These are phyloP conservation scores for Pararge aegeria DNA, from an alignment of 1,140 invertebrate genomes.

Conservation along the genomic window DNA sequence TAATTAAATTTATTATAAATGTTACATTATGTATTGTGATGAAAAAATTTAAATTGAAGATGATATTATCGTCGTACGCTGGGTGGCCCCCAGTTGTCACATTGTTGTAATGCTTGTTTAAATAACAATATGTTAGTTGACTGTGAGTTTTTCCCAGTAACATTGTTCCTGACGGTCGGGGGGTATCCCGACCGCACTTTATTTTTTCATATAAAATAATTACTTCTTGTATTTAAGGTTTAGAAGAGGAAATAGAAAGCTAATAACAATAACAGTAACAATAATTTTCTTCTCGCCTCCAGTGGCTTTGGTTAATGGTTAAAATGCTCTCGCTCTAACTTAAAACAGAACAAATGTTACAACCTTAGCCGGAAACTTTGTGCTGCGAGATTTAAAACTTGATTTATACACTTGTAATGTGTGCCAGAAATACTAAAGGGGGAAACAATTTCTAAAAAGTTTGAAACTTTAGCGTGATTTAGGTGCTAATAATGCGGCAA, in stretches of 20 bases:
- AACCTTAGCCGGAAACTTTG: slow-evolving; percentile 23
- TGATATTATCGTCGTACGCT: too few relatives aligned
- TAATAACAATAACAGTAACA: slow-evolving; percentile 1
- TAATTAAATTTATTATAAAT: too few relatives aligned
- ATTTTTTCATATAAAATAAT: too few relatives aligned
- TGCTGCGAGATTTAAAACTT: slow-evolving; percentile 32
- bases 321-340: slow-evolving; percentile 8
- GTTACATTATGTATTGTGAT: too few relatives aligned
- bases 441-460: slow-evolving; percentile 23
- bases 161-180: too few relatives aligned
- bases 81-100: too few relatives aligned
- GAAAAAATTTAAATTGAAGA: too few relatives aligned
- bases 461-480: slow-evolving; percentile 17
- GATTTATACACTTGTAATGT: slow-evolving; percentile 37
- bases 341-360: slow-evolving; percentile 26
- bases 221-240: too few relatives aligned
- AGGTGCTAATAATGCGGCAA: slow-evolving; percentile 17
- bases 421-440: slow-evolving; percentile 22
- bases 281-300: not conserved
- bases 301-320: not conserved
- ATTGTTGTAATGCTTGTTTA: too few relatives aligned
- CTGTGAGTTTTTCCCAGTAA: too few relatives aligned
- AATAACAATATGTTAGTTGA: too few relatives aligned
- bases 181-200: too few relatives aligned
- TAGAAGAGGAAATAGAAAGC: not conserved